Percentiles rank a stretch among this genome's conserved stretches.
Evolutionary conservation across 2,888 invertebrate species (phyloP).

Genomic region (Drosophila anomalipes): DNA sequence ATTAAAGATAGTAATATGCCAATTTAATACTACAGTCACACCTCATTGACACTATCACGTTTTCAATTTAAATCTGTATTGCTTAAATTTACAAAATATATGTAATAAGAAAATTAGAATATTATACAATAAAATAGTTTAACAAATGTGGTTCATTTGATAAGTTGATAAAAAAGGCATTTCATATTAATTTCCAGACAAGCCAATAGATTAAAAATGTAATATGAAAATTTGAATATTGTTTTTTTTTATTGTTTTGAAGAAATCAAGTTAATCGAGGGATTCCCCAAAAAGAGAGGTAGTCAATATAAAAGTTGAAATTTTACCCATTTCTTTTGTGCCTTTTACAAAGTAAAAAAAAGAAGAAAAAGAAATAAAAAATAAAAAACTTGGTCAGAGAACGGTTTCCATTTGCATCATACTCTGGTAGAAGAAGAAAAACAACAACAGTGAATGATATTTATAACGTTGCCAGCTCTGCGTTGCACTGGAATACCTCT

Average conservation of each 20-base stretch:
- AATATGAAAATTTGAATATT: background rate
- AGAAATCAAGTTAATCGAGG: background rate
- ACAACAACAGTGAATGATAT: conserved; percentile 40
- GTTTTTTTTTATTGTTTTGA: background rate
- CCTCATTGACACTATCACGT: background rate
- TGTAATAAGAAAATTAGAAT: background rate
- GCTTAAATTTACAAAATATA: background rate
- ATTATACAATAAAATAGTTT: background rate
- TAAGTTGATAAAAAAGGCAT: conserved; percentile 17
- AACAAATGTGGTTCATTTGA: background rate
- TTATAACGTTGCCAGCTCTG: conserved; percentile 23
- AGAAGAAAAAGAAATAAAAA: background rate
- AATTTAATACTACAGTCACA: conserved; percentile 11
- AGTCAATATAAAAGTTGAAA: conserved; percentile 1
- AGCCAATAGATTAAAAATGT: background rate
- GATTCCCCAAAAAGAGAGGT: background rate
- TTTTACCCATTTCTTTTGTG: conserved; percentile 41
- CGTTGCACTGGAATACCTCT: background rate
- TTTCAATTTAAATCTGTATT: background rate
- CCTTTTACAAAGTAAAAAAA: background rate
- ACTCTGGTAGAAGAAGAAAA: conserved; percentile 6
- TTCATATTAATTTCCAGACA: conserved; percentile 16
- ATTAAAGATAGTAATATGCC: conserved; percentile 1
- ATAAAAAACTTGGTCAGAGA: conserved; percentile 47
- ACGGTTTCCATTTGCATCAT: conserved; percentile 55